A percentile compares a stretch with the other conserved stretches of the same genome.
phyloP scores from a whole-genome alignment of 2,113 vertebrate genomes.

The Ammodytes marinus region DNA sequence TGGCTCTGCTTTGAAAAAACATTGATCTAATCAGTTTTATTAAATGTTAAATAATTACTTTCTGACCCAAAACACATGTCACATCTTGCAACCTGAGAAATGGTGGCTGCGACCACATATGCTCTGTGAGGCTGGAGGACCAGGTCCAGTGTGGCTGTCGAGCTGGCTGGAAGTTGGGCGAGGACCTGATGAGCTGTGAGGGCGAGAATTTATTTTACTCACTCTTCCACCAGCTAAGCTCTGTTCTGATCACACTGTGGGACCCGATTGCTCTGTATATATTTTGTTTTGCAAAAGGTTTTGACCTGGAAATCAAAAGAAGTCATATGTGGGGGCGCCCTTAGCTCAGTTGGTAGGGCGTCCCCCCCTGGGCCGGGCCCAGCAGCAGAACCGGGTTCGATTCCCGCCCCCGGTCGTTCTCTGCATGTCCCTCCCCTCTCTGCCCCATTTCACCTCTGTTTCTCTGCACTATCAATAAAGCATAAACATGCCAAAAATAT shows the following conservation, averaged over 20 bases:
- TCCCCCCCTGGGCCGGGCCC: no score
- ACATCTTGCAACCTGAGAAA: slow-evolving; percentile 84
- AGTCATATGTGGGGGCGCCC: no score
- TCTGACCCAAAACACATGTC: slow-evolving; percentile 66
- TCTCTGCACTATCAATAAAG: no score
- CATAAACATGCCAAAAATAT: no score
- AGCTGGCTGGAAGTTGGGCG: slow-evolving; percentile 78
- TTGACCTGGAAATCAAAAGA: neutral
- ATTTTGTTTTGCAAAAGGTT: no score
- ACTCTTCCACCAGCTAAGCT: neutral
- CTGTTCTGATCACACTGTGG: neutral
- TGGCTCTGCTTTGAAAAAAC: neutral
- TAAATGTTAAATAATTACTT: neutral
- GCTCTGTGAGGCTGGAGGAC: slow-evolving; percentile 70
- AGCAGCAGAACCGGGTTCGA: no score
- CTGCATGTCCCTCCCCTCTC: no score
- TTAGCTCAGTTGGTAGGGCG: no score
- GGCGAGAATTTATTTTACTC: slow-evolving; percentile 69
- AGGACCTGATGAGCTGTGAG: slow-evolving; percentile 75
- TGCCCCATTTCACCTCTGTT: no score
- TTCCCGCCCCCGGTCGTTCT: no score
- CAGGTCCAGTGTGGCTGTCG: slow-evolving; percentile 82
- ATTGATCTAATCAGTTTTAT: neutral
- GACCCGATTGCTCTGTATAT: no score
- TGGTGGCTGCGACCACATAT: slow-evolving; percentile 84